phyloP scores from a whole-genome alignment of 2,888 invertebrate genomes.

The Pherbina coryleti region DNA sequence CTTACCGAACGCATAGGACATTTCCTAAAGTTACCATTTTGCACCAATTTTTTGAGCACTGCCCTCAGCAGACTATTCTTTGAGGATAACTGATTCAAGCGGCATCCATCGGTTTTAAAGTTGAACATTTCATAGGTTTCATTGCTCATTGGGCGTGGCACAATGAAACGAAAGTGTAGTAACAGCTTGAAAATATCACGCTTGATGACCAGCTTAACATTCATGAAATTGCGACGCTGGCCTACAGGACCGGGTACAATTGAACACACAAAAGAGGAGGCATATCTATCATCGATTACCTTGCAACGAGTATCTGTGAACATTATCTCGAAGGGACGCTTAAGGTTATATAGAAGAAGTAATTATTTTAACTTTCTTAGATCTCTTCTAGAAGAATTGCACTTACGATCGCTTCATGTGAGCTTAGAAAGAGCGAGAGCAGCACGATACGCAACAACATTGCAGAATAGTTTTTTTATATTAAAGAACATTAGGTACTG shows the following conservation, averaged over 20 bases:
- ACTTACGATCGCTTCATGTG: no score
- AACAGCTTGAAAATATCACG: not conserved
- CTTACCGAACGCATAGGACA: constrained; percentile 8
- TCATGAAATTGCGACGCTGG: not conserved
- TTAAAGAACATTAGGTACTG: no score
- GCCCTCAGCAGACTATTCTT: not conserved
- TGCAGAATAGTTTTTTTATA: no score
- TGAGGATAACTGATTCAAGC: not conserved
- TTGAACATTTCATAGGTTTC: not conserved
- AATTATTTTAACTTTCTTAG: not conserved
- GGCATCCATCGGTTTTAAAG: not conserved
- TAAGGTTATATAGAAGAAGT: not conserved
- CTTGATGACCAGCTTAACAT: not conserved
- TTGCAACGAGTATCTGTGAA: not conserved
- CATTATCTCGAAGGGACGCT: not conserved
- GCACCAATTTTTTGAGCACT: not conserved
- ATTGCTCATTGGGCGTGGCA: not conserved
- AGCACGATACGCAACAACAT: not conserved
- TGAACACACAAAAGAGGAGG: not conserved
- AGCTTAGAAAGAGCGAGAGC: not conserved
- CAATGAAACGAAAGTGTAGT: not conserved
- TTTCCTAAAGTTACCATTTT: not conserved
- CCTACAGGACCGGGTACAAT: not conserved
- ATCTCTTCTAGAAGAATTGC: no score
- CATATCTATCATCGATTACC: not conserved